Base-by-base conservation (phyloP, 2,888 invertebrate species). In the Ditylenchus weischeri region DNA sequence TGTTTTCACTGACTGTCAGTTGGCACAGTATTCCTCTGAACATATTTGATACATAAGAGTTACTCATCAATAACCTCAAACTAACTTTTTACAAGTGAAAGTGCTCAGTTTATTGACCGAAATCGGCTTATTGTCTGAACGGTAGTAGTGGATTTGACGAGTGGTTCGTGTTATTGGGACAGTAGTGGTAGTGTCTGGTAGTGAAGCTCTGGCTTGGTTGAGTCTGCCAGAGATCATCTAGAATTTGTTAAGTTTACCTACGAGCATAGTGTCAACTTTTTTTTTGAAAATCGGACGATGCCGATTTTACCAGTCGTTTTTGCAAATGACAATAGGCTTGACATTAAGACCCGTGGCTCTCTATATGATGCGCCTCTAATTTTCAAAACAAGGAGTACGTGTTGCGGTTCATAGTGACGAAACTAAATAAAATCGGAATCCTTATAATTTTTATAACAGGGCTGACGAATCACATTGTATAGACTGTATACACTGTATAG, bases 11-110 rank as follows among this genome's bases (percentile, higher is more conserved):
- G 7, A 81, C 72, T 35, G 68, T 67, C 48, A 77, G 68, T 38
- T 70, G 72, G 69, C 79, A 79, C 47, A 74, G 59, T 35, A 72
- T 66, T 63, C 79, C 75, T 35, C 76, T 76, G 68, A 71, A 76
- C 74, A 38, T n/a, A n/a, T n/a, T n/a, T n/a, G n/a, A 35, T 43
- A 57, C 62, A 65, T 29, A 29, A 29, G 2, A 50, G n/a, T 50
- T 50, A 50, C 6, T 19, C 6, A 50, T 23, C n/a, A 54, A 54
- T 2, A 7, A 13, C 43, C 8, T 15, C 2, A 8, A 43, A 10
- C 23, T 8, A 43, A 64, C 43, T 2, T 13, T 23, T 36, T 63
- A 36, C 62, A 60, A 48, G n/a, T 43, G 54, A 66, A 67, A 35
- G 64, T 67, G 13, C 38, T 65, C 36, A 67, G 29, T 47, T 29